Conservation (phyloP, 2,113 vertebrate species). For the Sorex araneus region DNA sequence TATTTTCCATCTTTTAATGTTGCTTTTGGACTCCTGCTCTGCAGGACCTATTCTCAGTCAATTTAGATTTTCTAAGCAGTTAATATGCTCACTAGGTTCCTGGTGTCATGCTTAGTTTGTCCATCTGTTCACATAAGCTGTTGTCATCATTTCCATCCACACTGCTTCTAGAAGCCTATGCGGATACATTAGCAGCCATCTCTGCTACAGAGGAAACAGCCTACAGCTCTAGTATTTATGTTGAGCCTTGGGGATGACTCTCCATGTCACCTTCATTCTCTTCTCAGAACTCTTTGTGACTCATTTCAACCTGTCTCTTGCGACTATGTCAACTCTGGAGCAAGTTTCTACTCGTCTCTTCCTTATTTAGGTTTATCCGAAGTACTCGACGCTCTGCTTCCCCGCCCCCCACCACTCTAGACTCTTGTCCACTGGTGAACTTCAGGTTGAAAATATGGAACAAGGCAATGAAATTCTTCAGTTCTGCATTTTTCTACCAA, state of each 20-base stretch:
- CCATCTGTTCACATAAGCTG: not conserved
- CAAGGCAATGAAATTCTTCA: not conserved
- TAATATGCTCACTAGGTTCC: not conserved
- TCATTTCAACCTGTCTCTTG: not conserved
- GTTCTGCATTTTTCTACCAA: too few species aligned
- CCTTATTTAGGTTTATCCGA: not conserved
- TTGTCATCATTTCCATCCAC: not conserved
- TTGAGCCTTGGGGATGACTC: not conserved
- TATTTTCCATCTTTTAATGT: not conserved
- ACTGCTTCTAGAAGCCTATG: not conserved
- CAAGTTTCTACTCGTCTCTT: not conserved
- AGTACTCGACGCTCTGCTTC: not conserved
- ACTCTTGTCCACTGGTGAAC: not conserved
- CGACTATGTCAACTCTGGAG: not conserved
- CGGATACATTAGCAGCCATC: not conserved
- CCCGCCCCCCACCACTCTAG: not conserved
- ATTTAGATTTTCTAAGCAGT: not conserved
- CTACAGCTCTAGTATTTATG: not conserved
- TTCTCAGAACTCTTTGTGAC: not conserved
- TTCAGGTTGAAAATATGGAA: not conserved
- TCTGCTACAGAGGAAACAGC: not conserved
- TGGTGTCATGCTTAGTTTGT: not conserved
- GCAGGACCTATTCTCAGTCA: not conserved
- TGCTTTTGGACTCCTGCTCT: not conserved
- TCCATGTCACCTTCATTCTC: not conserved